Evolutionary conservation across 2,797 vertebrate species (phyloP), one percentile per base, ranked within the genome.

Genomic region (Oryzias sinensis): DNA sequence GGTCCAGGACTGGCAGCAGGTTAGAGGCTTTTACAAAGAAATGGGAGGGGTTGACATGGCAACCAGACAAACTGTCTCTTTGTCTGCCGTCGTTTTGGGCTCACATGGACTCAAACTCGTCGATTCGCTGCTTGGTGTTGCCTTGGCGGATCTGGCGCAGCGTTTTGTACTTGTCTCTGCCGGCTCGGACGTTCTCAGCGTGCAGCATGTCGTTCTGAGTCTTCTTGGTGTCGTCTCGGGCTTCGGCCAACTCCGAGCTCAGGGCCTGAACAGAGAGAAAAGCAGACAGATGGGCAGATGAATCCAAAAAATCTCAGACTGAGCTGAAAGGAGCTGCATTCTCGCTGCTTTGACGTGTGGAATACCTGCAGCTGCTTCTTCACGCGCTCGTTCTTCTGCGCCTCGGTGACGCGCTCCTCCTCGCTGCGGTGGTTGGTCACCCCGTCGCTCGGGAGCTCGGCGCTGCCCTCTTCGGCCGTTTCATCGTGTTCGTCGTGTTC

Each of bases 31-130:
- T 73, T 46, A 70, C 49, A 25, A 27, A 54, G 62, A 58, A 62
- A 57, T 74, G 65, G 49, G 70, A 77, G 77, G 72, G 59, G 71
- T 63, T 64, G 84, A 43, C 74, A 55, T 82, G 80, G 77, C 77
- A 72, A 71, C 9, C 62, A 70, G 79, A 77, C 74, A 2, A 43
- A 3, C 43, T 59, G 59, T 68, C 60, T 55, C 45, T 49, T 24
- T 20, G 48, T 73, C 72, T 60, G 4, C 17, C 45, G 29, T 25
- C 16, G 40, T 1, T 22, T 41, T 5, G 5, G 20, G 86, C 91
- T 98, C 94, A 99, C 97, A 99, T 97, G 87, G 97, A 95, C 92
- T 99, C 97, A 71, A 99, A 99, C 91, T 99, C 97, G 71, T 99
- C 97, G 18, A 99, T 96, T 59, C 97, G 95, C 75, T 99, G 97